Conservation (phyloP, 2,797 vertebrate species). For the Chelmon rostratus region DNA sequence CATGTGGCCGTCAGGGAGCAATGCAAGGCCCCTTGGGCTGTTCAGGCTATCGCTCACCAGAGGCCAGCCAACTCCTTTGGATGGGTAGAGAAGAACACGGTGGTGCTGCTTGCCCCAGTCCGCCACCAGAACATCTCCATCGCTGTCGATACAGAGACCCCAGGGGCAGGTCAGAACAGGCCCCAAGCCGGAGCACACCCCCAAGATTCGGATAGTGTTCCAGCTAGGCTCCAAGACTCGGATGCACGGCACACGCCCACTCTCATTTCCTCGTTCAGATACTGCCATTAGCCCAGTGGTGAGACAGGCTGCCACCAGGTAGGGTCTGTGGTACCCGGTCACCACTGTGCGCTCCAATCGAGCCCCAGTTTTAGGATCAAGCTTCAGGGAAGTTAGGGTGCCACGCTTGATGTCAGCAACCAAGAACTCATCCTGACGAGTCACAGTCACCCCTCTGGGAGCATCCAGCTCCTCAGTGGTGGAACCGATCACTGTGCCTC, state of each 20-base stretch:
- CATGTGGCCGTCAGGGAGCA: slow-evolving; percentile 86
- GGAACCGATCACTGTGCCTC: slow-evolving; percentile 77
- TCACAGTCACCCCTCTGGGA: slow-evolving; percentile 86
- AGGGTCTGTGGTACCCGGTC: slow-evolving; percentile 87
- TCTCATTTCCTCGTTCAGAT: slow-evolving; percentile 87
- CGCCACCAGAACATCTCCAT: slow-evolving; percentile 87
- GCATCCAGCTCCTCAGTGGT: slow-evolving; percentile 85
- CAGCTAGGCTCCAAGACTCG: slow-evolving; percentile 86
- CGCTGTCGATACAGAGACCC: slow-evolving; percentile 88
- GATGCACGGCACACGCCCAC: slow-evolving; percentile 86
- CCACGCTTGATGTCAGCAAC: slow-evolving; percentile 88
- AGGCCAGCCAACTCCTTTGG: slow-evolving; percentile 82
- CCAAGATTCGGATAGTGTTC: slow-evolving; percentile 87
- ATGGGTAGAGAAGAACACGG: slow-evolving; percentile 83
- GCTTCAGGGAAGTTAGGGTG: slow-evolving; percentile 81
- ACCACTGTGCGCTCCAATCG: slow-evolving; percentile 84
- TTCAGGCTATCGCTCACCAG: slow-evolving; percentile 83
- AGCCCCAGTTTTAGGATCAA: slow-evolving; percentile 84
- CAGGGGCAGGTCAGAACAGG: slow-evolving; percentile 87
- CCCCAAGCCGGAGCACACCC: slow-evolving; percentile 84
- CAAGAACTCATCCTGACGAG: slow-evolving; percentile 84
- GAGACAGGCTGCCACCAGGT: slow-evolving; percentile 85
- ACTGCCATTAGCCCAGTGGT: slow-evolving; percentile 85
- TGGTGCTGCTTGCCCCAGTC: slow-evolving; percentile 88
- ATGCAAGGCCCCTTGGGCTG: slow-evolving; percentile 86